Conservation (phyloP, 2,888 invertebrate genomes). For the Philereme vetulata region DNA sequence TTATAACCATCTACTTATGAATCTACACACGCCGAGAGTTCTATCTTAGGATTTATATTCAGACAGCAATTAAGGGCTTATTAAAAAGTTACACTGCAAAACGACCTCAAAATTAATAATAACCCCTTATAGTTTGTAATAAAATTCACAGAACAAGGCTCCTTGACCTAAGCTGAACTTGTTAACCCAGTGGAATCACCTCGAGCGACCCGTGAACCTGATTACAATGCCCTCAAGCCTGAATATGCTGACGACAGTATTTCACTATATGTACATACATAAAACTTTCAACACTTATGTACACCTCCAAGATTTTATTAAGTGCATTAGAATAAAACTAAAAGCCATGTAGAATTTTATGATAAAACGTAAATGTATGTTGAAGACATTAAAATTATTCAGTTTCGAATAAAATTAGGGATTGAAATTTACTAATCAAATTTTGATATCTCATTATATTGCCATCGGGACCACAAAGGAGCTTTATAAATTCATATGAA, state of each 20-base stretch:
- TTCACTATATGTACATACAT: slow-evolving; percentile 8
- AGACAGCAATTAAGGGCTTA: no score
- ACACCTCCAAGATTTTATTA: not conserved
- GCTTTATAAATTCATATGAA: slow-evolving; percentile 2
- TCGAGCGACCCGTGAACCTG: slow-evolving; percentile 48
- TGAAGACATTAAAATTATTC: not conserved
- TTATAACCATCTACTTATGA: no score
- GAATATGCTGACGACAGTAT: slow-evolving; percentile 54
- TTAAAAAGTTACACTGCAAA: not conserved
- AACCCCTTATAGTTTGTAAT: slow-evolving; percentile 21
- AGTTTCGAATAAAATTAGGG: not conserved
- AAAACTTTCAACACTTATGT: not conserved
- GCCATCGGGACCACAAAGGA: slow-evolving; percentile 2
- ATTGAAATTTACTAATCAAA: not conserved
- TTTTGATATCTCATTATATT: not conserved
- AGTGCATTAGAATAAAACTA: not conserved
- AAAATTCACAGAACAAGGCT: slow-evolving; percentile 31
- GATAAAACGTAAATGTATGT: not conserved
- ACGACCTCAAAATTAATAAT: slow-evolving; percentile 11
- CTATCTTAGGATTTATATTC: no score
- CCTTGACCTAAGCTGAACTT: slow-evolving; percentile 63
- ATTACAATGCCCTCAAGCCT: slow-evolving; percentile 52
- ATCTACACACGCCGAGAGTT: no score
- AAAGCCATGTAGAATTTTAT: not conserved
- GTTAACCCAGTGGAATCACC: slow-evolving; percentile 67